Evolutionary conservation across 2,888 invertebrate genomes (phyloP).

Genomic region (Nephrotoma flavescens): DNA sequence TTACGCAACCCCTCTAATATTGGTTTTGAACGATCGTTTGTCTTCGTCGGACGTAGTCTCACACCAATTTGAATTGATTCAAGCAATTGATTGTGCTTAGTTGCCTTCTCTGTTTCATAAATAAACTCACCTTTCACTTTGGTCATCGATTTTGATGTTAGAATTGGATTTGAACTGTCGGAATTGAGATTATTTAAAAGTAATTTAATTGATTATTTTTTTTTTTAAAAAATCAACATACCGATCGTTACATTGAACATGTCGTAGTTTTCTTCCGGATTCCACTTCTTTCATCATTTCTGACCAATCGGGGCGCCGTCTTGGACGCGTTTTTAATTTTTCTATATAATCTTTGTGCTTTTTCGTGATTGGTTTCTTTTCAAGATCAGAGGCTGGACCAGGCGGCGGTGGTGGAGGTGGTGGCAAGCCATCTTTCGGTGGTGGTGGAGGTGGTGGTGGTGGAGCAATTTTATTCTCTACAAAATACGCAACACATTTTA

Average conservation of each 20-base stretch:
- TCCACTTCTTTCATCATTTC: slow-evolving; percentile 88
- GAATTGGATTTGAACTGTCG: slow-evolving; percentile 43
- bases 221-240: slow-evolving; percentile 21
- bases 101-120: slow-evolving; percentile 72
- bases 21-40: slow-evolving; percentile 78
- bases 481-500: not conserved
- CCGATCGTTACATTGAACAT: slow-evolving; percentile 76
- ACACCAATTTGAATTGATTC: slow-evolving; percentile 70
- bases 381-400: slow-evolving; percentile 41
- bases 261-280: slow-evolving; percentile 57
- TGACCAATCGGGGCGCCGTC: slow-evolving; percentile 76
- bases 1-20: slow-evolving; percentile 69
- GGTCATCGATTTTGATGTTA: slow-evolving; percentile 41
- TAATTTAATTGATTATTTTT: not conserved
- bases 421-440: slow-evolving; percentile 33
- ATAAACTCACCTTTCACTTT: slow-evolving; percentile 68
- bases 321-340: slow-evolving; percentile 55
- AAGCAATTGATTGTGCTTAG: slow-evolving; percentile 64
- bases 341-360: slow-evolving; percentile 54
- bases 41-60: slow-evolving; percentile 56
- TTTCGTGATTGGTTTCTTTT: slow-evolving; percentile 42
- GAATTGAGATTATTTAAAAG: not conserved
- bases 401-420: slow-evolving; percentile 63
- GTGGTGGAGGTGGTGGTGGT: slow-evolving; percentile 28
- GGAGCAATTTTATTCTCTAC: slow-evolving; percentile 17